Evolutionary conservation across 2,888 invertebrate species (phyloP), one percentile per base, ranked within the genome.

Genomic region (Stenichneumon culpator): DNA sequence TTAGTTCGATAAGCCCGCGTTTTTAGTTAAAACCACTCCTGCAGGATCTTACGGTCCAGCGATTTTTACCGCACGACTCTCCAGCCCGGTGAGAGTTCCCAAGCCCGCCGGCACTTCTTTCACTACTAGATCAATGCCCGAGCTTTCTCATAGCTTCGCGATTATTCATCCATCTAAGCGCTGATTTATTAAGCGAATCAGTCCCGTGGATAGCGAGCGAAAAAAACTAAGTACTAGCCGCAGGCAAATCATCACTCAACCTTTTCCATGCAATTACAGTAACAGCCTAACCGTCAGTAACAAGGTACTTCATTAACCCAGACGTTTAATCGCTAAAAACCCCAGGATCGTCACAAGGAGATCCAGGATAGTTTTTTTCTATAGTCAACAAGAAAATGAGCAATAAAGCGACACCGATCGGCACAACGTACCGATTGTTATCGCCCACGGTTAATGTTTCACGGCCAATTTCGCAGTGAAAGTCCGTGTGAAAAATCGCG

Each of bases 11-110:
- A 83, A 81, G 52, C 54, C 52, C 52, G 67, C 32, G 44, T 72
- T 67, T 69, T 79, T 32, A 47, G 68, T 83, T 75, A 67, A 68
- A 82, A 84, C 50, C 73, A 57, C 52, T 70, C 68, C 79, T 60
- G 44, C 47, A 68, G 73, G 3, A 16, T 32, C 32, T 14, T 67
- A 75, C 70, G 79, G 75, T 72, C 44, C 68, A 54, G 36, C 60
- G 63, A 82, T 63, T 68, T 79, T 77, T n/a, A 57, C 70, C 57
- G 60, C 73, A 75, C 44, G 82, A 73, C 36, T 78, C 14, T 47
- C 44, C 44, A 47, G 44, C 3, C 14, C 67, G 54, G 11, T 60
- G 47, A 57, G 72, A 80, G 60, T 77, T 73, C 19, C 36, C 77
- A 50, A 67, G 52, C 74, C 57, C 79, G 75, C 72, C 82, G 72